Conservation (phyloP, 2,113 vertebrate species). For the Macrotis lagotis region DNA sequence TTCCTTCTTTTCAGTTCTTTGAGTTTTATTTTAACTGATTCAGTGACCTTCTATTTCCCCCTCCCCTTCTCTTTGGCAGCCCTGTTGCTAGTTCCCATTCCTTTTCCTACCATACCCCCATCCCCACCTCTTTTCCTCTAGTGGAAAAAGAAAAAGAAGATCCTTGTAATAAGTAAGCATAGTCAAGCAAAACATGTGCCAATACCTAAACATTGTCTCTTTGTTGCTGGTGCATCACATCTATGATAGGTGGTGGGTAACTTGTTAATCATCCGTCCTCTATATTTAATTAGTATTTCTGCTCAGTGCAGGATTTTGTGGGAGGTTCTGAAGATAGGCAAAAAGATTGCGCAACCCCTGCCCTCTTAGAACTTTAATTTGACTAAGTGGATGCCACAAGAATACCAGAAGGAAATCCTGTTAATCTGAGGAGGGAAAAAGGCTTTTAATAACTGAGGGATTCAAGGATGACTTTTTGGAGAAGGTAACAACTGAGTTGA, state of each 20-base stretch:
- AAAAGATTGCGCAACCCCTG: not conserved
- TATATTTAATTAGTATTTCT: not conserved
- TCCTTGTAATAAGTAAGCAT: not conserved
- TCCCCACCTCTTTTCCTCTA: not conserved
- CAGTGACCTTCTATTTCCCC: not conserved
- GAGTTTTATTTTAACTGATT: not conserved
- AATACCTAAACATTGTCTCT: not conserved
- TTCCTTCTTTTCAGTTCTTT: not conserved
- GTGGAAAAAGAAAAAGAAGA: not conserved
- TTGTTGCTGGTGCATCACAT: not conserved
- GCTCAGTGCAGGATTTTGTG: not conserved
- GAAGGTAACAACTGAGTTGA: not conserved
- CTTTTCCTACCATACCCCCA: not conserved
- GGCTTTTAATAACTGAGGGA: not conserved
- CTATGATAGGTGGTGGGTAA: not conserved
- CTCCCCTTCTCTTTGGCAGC: not conserved
- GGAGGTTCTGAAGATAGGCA: not conserved
- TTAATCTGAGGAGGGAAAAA: not conserved
- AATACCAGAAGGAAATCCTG: not conserved
- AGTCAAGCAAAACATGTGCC: not conserved
- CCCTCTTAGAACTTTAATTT: not conserved
- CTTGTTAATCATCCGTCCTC: not conserved
- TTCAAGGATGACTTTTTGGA: not conserved
- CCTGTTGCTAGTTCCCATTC: not conserved
- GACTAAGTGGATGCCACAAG: not conserved